Evolutionary conservation across 2,888 invertebrate species (phyloP).

Genomic region (Thelaira solivaga): DNA sequence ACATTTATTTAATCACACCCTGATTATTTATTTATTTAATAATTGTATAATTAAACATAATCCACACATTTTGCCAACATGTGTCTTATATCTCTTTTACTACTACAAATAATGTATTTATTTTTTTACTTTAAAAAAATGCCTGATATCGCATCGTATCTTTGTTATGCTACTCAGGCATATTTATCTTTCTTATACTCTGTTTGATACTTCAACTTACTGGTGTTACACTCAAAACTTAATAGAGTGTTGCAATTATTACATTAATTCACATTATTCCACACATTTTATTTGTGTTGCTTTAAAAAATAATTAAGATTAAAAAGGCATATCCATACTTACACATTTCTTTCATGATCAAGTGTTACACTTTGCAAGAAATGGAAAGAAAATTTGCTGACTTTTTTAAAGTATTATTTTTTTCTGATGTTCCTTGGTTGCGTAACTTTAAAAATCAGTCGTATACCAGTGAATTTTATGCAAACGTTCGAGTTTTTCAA

Average conservation of each 20-base stretch:
- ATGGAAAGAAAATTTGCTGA: too few relatives aligned
- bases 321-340: too few relatives aligned
- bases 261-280: background rate
- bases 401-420: too few relatives aligned
- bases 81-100: background rate
- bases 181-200: slow-evolving; percentile 13
- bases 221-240: slow-evolving; percentile 26
- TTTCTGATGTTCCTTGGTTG: too few relatives aligned
- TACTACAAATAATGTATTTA: background rate
- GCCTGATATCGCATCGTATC: too few relatives aligned
- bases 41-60: background rate
- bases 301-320: too few relatives aligned
- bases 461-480: too few relatives aligned
- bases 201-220: background rate
- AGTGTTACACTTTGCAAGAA: too few relatives aligned
- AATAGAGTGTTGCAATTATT: slow-evolving; percentile 27
- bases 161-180: too few relatives aligned
- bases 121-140: background rate
- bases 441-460: too few relatives aligned
- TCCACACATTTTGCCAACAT: slow-evolving; percentile 6
- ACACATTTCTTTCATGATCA: too few relatives aligned
- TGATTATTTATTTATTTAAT: background rate
- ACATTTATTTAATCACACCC: background rate
- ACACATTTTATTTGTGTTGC: background rate
- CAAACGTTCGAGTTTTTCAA: too few relatives aligned